A percentile compares a stretch with the other conserved stretches of the same genome.
Evolutionary conservation across 2,113 vertebrate species (phyloP).

Genomic region (Heptranchias perlo): DNA sequence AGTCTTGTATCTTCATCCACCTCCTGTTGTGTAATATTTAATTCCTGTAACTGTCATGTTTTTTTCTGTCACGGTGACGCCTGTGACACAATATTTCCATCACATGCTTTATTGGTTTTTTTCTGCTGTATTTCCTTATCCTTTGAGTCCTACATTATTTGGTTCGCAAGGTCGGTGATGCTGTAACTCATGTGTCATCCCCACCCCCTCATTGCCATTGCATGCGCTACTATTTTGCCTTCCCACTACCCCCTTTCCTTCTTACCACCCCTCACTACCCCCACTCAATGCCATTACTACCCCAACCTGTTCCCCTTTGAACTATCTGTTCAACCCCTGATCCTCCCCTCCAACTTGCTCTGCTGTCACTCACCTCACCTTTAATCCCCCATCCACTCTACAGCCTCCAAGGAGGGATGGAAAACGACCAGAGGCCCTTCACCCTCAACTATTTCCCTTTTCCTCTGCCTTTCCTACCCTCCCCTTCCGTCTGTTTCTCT

Average conservation of each 20-base stretch:
- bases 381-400: background rate
- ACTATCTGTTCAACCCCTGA: background rate
- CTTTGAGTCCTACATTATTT: background rate
- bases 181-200: background rate
- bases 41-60: background rate
- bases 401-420: background rate
- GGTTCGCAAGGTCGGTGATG: background rate
- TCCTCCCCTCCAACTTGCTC: background rate
- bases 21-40: background rate
- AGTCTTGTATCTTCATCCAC: background rate
- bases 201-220: background rate
- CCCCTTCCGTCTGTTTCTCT: background rate
- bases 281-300: background rate
- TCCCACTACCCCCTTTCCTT: background rate
- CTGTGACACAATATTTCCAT: background rate
- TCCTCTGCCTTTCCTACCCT: background rate
- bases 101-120: background rate
- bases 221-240: background rate
- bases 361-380: background rate
- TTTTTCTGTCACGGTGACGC: too few species aligned
- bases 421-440: background rate
- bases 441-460: background rate
- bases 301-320: background rate
- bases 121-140: background rate
- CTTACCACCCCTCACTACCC: background rate